Percentiles rank a stretch among this genome's conserved stretches.
Evolutionary conservation across 2,797 vertebrate genomes (phyloP).

Genomic region (Adrianichthys oophorus): DNA sequence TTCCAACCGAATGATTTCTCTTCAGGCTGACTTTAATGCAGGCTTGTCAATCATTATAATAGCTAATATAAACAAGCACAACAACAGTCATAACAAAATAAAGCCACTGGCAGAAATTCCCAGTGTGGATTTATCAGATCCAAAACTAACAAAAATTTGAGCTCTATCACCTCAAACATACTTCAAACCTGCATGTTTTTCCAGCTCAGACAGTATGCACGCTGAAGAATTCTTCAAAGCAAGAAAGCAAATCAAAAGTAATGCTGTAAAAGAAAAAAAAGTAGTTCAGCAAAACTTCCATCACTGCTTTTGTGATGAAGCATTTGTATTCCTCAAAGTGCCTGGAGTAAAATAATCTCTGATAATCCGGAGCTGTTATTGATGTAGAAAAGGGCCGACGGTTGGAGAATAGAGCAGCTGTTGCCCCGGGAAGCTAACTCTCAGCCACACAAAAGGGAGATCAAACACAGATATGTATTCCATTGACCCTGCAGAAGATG

Average conservation of each 20-base stretch:
- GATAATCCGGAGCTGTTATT: constrained; percentile 40
- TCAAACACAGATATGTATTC: constrained; percentile 43
- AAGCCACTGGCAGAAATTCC: constrained; percentile 21
- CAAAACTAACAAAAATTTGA: constrained; percentile 29
- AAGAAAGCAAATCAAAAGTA: constrained; percentile 25
- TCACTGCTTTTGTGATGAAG: background rate
- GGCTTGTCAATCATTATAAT: constrained; percentile 53
- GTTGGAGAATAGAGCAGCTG: constrained; percentile 7
- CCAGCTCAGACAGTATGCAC: constrained; percentile 22
- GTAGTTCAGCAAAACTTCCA: constrained; percentile 26
- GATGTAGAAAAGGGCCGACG: constrained; percentile 18
- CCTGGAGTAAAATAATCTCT: constrained; percentile 38
- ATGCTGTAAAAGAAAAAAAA: constrained; percentile 1
- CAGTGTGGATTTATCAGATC: constrained; percentile 9
- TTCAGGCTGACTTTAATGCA: constrained; percentile 39
- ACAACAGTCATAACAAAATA: constrained; percentile 13
- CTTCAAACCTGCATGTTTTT: constrained; percentile 19
- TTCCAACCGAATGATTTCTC: constrained; percentile 33
- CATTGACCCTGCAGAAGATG: constrained; percentile 57
- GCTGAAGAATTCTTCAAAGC: constrained; percentile 19
- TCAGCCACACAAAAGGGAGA: constrained; percentile 52
- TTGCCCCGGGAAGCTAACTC: constrained; percentile 41
- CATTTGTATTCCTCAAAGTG: constrained; percentile 4
- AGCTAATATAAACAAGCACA: constrained; percentile 39
- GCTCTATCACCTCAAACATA: constrained; percentile 21